Evolutionary conservation across 2,888 invertebrate genomes (phyloP), one percentile per base, ranked within the genome.

Genomic region (Caenorhabditis sulstoni): DNA sequence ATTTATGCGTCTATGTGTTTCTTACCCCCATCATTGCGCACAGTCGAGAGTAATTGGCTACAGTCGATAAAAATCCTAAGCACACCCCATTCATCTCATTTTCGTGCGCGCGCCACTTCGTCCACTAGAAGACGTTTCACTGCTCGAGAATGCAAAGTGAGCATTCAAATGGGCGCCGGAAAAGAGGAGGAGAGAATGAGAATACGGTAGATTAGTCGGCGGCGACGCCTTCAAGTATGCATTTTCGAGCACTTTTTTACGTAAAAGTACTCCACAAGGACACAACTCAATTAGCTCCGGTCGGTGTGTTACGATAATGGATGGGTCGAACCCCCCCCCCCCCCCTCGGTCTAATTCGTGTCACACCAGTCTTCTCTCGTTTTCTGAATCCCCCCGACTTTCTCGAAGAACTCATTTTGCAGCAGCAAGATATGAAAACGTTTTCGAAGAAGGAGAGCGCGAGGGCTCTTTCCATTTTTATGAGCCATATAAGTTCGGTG

Each of bases 401-500:
- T 52, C 16, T 20, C 50, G 50, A 14, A 3, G 14, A 22, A 23
- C 23, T 1, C 5, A 11, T 53, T 53, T 35, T 23, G 53, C 16
- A 11, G 35, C 7, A 20, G 20, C 1, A 37, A 39, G 16, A 7
- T 12, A 53, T 29, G 29, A 53, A 29, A 14, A 35, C 18, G 47
- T 18, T 49, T 29, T 29, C 7, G 29, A 29, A 29, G 7, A 29
- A 29, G 29, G 29, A 29, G 29, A 29, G 29, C 29, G 7, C 29
- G 29, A 29, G 29, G 7, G 29, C 29, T 29, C 29, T 29, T 29
- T 59, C 52, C 44, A 20, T 58, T 62, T 68, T 70, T 62, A 62
- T 35, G 45, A 41, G 49, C 64, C 35, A 62, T 71, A 71, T 62
- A 71, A 57, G 57, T 62, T 49, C 62, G 16, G 18, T 55, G 14